These are phyloP conservation scores for Chelonia mydas DNA, from an alignment of 2,797 vertebrate species.

Conservation along the genomic window DNA sequence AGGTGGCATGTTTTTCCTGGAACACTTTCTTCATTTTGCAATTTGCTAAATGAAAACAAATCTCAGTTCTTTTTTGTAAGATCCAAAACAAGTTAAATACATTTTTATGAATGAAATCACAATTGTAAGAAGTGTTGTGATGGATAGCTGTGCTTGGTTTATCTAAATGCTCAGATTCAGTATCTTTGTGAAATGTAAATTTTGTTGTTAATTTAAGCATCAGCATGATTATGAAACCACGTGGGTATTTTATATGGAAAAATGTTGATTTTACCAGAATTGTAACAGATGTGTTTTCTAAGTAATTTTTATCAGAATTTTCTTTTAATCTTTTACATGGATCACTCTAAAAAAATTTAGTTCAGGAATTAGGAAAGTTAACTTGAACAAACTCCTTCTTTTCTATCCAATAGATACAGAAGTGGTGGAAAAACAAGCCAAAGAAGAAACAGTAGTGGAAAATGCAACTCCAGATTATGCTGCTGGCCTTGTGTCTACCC, in stretches of 20 bases:
- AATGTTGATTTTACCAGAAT: background rate
- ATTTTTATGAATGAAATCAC: background rate
- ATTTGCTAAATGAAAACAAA: background rate
- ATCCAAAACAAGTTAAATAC: background rate
- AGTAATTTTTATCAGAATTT: background rate
- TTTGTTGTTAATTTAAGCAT: background rate
- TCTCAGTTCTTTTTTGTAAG: background rate
- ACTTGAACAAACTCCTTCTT: background rate
- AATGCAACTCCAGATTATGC: conserved; percentile 98
- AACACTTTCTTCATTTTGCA: background rate
- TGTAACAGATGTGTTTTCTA: background rate
- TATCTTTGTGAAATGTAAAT: background rate
- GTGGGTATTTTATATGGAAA: background rate
- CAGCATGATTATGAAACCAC: background rate
- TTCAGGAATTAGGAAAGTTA: background rate
- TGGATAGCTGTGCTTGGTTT: background rate
- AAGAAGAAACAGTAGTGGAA: conserved; percentile 95
- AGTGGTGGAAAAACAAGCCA: conserved; percentile 92
- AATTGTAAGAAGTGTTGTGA: background rate
- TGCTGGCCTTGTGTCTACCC: conserved; percentile 95
- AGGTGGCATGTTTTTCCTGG: background rate
- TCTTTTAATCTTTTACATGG: background rate
- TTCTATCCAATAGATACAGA: conserved; percentile 86
- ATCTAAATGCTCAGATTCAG: background rate
- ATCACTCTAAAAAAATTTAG: background rate